Evolutionary conservation across 92 coral and sea anemone species (phyloP), one percentile per base, ranked within the genome.

Genomic region (Porites cylindrica): DNA sequence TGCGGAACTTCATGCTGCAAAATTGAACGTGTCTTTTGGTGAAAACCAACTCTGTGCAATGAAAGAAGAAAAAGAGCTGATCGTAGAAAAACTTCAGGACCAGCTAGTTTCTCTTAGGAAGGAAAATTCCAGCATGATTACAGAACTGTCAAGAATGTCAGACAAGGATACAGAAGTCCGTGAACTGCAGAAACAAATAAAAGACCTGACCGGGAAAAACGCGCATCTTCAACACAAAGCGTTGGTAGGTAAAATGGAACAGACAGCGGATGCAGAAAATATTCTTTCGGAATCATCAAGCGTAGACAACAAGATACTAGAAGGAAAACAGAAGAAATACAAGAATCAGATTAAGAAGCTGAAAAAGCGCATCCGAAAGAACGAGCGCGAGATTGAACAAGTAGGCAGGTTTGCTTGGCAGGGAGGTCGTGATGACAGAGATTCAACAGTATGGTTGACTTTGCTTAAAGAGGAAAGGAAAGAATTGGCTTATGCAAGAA

Each of bases 351-450:
- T 56, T 11, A 70, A 11, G 20, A 61, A n/a, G 77, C 21, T 82
- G 20, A 59, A 69, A 59, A 70, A 56, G 13, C 78, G 86, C 8
- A 21, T 82, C 38, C 77, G 43, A 51, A 66, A 61, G 2, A 54
- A 56, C 19, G 86, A 82, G 47, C 54, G 54, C 7, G 86, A 82
- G 53, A n/a, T 70, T 56, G 58, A n/a, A 32, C 29, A 14, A 56
- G 59, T 70, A 10, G 38, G 64, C 20, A 43, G 58, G n/a, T 82
- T 82, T 47, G 56, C 54, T 70, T 68, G 70, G 32, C 78, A 82
- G 43, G 58, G 77, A 43, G 86, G 86, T 26, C 69, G 58, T 1
- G 69, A 82, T 13, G 26, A 18, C 4, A 14, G 51, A 21, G 38
- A 68, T 9, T 43, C 10, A 81, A 58, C 58, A 53, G 8, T 21